A percentile compares a stretch with the other conserved stretches of the same genome.
phyloP scores from a whole-genome alignment of 30 jellyfish, hydroid and myxozoan species.

The Clytia hemisphaerica region DNA sequence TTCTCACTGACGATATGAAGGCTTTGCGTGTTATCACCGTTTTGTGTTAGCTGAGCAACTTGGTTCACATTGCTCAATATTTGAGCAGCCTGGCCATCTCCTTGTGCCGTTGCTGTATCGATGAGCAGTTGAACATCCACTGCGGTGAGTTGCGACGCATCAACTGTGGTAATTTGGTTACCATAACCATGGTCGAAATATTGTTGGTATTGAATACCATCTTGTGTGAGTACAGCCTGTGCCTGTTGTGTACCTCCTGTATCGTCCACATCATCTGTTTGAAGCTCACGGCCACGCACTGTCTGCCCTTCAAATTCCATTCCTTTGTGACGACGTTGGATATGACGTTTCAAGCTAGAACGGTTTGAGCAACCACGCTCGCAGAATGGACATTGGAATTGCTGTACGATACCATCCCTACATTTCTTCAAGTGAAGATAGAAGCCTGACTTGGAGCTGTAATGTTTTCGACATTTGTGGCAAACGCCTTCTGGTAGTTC shows the following conservation, averaged over 20 bases:
- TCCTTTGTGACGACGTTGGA: constrained; percentile 41
- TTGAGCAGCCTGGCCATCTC: constrained; percentile 36
- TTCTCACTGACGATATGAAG: constrained; percentile 32
- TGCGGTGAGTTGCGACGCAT: constrained; percentile 34
- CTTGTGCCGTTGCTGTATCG: constrained; percentile 36
- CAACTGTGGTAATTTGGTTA: constrained; percentile 25
- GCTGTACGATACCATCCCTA: constrained; percentile 38
- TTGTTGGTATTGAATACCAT: constrained; percentile 35
- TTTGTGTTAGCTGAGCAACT: constrained; percentile 12
- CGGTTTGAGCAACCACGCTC: constrained; percentile 39
- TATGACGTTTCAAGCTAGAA: constrained; percentile 37
- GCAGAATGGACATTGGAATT: constrained; percentile 30
- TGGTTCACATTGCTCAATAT: constrained; percentile 17
- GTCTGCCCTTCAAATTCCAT: constrained; percentile 43
- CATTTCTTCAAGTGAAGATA: constrained; percentile 36
- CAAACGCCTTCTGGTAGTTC: constrained; percentile 43
- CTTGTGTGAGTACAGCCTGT: constrained; percentile 10
- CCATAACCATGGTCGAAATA: constrained; percentile 37
- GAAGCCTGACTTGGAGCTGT: constrained; percentile 43
- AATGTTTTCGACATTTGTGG: constrained; percentile 37
- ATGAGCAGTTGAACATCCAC: constrained; percentile 35
- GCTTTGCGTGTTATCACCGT: constrained; percentile 13
- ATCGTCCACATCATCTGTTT: constrained; percentile 2
- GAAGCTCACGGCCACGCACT: constrained; percentile 27
- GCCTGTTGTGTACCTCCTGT: not conserved